A percentile compares a stretch with the other conserved stretches of the same genome.
These are phyloP conservation scores for Aurelia sp. DNA, from an alignment of 30 jellyfish, hydroid and myxozoan species.

Conservation along the genomic window DNA sequence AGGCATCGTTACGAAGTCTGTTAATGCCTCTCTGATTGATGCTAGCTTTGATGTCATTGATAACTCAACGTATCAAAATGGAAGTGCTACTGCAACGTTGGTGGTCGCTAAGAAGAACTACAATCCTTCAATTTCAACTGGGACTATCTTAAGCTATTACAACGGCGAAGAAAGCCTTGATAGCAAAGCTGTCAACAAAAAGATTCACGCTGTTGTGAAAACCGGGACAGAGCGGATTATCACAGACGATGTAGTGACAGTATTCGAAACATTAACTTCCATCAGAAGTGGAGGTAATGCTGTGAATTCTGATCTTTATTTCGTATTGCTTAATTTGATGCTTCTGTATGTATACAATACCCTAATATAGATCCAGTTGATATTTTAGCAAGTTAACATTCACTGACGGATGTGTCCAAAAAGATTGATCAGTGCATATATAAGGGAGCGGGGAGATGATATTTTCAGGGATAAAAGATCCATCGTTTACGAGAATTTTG, in stretches of 20 bases:
- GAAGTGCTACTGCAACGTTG: constrained; percentile 13
- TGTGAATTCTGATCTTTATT: not conserved
- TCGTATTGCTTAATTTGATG: not conserved
- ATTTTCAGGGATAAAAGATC: too few relatives aligned
- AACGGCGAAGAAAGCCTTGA: constrained; percentile 8
- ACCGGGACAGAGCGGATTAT: constrained; percentile 51
- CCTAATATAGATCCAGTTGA: too few relatives aligned
- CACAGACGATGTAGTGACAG: constrained; percentile 56
- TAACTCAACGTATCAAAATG: constrained; percentile 25
- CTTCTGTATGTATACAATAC: not conserved
- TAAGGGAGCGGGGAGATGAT: too few relatives aligned
- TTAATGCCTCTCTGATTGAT: constrained; percentile 82
- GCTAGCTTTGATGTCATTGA: constrained; percentile 58
- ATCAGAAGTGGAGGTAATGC: not conserved
- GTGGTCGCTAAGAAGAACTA: constrained; percentile 23
- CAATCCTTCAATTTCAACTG: constrained; percentile 20
- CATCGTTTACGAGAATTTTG: too few relatives aligned
- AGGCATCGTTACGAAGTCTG: constrained; percentile 81
- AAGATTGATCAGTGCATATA: too few relatives aligned
- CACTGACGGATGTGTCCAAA: too few relatives aligned
- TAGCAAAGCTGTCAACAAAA: constrained; percentile 3
- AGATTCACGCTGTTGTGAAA: constrained; percentile 3
- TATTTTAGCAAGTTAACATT: too few relatives aligned
- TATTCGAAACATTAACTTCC: constrained; percentile 2
- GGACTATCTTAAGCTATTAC: constrained; percentile 26